A percentile compares a stretch with the other conserved stretches of the same genome.
phyloP scores from a whole-genome alignment of 2,888 invertebrate species.

The Holacanthella duospinosa region DNA sequence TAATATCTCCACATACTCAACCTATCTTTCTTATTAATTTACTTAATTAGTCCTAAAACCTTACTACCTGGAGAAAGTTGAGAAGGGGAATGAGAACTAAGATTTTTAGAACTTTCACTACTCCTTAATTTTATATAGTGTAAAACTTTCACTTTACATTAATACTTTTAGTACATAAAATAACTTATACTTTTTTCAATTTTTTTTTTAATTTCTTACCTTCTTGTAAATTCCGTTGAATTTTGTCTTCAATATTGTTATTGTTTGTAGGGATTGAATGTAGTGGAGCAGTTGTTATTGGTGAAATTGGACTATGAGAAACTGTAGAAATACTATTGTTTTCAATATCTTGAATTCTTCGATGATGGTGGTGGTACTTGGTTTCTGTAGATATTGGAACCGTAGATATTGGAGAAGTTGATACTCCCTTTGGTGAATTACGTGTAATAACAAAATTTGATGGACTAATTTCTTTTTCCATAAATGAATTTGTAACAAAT shows the following conservation, averaged over 20 bases:
- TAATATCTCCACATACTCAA: too few relatives aligned
- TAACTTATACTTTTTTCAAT: too few relatives aligned
- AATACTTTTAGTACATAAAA: too few relatives aligned
- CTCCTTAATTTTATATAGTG: too few relatives aligned
- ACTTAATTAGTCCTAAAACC: background rate
- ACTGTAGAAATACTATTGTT: too few relatives aligned
- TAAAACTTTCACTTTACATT: too few relatives aligned
- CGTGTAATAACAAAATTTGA: background rate
- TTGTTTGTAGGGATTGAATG: background rate
- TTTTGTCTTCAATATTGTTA: background rate
- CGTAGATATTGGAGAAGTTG: background rate
- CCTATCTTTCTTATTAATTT: conserved; percentile 4
- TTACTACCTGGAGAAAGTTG: background rate
- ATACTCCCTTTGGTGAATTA: background rate
- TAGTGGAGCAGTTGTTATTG: background rate
- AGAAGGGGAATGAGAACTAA: too few relatives aligned
- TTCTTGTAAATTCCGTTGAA: background rate
- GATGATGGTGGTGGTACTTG: background rate
- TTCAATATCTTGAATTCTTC: too few relatives aligned
- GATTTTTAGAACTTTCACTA: too few relatives aligned
- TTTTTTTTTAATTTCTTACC: background rate
- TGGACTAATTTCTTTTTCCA: conserved; percentile 39
- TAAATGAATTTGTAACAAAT: conserved; percentile 80
- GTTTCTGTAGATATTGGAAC: background rate
- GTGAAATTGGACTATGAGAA: background rate